Conservation (phyloP, 2,888 invertebrate species). For the Onthophagus sagittarius region DNA sequence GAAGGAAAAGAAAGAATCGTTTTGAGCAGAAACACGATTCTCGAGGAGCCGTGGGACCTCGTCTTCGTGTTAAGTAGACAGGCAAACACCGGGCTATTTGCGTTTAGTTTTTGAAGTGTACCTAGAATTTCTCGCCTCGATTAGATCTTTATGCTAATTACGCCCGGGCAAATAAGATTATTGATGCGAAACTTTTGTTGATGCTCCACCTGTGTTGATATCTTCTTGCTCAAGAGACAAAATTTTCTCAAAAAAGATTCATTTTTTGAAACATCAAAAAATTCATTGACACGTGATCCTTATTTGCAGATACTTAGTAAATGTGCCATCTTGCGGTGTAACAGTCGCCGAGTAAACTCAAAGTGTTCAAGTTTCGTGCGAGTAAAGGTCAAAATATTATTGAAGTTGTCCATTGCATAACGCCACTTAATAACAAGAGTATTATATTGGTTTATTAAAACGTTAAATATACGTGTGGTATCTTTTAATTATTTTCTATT, state of each 20-base stretch:
- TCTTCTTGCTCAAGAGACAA: not conserved
- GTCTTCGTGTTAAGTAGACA: slow-evolving; percentile 21
- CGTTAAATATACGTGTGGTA: no score
- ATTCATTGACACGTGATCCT: not conserved
- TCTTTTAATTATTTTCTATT: no score
- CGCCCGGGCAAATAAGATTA: slow-evolving; percentile 15
- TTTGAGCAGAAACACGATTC: not conserved
- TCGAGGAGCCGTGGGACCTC: slow-evolving; percentile 20
- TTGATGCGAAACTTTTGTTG: slow-evolving; percentile 6
- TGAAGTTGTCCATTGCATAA: not conserved
- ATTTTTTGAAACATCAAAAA: not conserved
- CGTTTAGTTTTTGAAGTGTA: slow-evolving; percentile 23
- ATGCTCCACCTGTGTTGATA: not conserved
- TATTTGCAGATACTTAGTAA: slow-evolving; percentile 6
- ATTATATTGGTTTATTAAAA: no score
- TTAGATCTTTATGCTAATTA: slow-evolving; percentile 22
- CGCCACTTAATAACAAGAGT: not conserved
- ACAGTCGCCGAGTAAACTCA: not conserved
- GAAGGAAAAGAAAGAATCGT: not conserved
- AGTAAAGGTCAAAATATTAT: not conserved
- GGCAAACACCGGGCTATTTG: slow-evolving; percentile 24
- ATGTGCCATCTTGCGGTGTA: not conserved
- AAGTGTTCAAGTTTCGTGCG: not conserved
- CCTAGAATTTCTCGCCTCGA: slow-evolving; percentile 26
- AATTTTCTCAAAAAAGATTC: not conserved